These are phyloP conservation scores for Bhutanitis thaidina DNA, from an alignment of 2,888 invertebrate species.

Conservation along the genomic window DNA sequence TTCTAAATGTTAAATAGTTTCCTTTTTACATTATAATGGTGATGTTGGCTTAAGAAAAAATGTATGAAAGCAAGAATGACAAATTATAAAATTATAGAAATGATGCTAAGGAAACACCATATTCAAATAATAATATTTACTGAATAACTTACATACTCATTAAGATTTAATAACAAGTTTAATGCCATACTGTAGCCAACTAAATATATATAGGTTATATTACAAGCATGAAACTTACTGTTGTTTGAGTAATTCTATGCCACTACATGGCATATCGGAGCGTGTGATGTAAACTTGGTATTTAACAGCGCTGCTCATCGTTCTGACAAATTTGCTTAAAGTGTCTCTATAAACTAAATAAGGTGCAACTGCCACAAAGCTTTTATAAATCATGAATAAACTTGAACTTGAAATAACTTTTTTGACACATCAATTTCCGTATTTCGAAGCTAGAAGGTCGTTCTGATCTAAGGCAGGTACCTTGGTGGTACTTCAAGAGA, in stretches of 20 bases:
- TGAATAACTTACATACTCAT: too few relatives aligned
- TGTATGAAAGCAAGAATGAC: too few relatives aligned
- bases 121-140: too few relatives aligned
- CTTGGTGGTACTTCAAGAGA: conserved; percentile 47
- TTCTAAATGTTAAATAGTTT: too few relatives aligned
- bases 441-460: conserved; percentile 26
- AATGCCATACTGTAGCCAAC: too few relatives aligned
- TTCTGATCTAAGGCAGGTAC: conserved; percentile 55
- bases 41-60: too few relatives aligned
- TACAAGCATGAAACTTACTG: too few relatives aligned
- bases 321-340: conserved; percentile 34
- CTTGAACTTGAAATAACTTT: conserved; percentile 24
- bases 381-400: conserved; percentile 56
- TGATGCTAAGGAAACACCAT: too few relatives aligned
- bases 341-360: conserved; percentile 35
- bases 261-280: conserved; percentile 81
- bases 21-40: too few relatives aligned
- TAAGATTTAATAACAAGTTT: too few relatives aligned
- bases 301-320: conserved; percentile 53
- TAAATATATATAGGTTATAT: too few relatives aligned
- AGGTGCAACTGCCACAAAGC: conserved; percentile 28
- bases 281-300: conserved; percentile 83
- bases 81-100: too few relatives aligned
- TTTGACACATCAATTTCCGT: conserved; percentile 33
- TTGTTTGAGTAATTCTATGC: conserved; percentile 79